Conservation (phyloP, 1,140 invertebrate species). For the Trichoplusia ni region DNA sequence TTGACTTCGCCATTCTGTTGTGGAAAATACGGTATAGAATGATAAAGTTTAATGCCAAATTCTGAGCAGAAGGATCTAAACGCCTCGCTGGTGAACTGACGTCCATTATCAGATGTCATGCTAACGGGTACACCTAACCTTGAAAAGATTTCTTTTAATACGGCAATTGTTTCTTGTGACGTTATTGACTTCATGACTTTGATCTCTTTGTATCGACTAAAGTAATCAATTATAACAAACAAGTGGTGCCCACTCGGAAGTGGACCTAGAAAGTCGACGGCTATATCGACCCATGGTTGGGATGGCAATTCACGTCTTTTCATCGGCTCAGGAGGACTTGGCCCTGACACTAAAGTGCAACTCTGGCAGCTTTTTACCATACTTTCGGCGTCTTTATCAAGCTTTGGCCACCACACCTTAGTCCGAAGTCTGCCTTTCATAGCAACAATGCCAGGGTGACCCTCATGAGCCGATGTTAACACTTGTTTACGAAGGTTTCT, state of each 20-base stretch:
- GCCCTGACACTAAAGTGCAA: slow-evolving; percentile 58
- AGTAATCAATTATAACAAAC: slow-evolving; percentile 28
- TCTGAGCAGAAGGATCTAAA: not conserved
- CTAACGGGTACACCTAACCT: not conserved
- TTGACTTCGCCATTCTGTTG: not conserved
- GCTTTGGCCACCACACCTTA: slow-evolving; percentile 81
- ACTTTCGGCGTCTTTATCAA: slow-evolving; percentile 77
- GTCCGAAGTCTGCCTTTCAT: slow-evolving; percentile 79
- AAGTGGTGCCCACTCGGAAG: slow-evolving; percentile 51
- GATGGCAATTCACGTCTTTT: slow-evolving; percentile 47
- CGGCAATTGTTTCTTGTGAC: not conserved
- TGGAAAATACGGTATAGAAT: not conserved
- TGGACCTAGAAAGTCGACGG: slow-evolving; percentile 55
- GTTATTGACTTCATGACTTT: slow-evolving; percentile 20
- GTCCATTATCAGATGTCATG: slow-evolving; percentile 6
- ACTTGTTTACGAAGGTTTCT: slow-evolving; percentile 30
- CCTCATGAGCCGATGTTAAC: not conserved
- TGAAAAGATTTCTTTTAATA: slow-evolving; percentile 6
- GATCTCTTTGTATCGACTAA: slow-evolving; percentile 22
- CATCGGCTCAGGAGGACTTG: slow-evolving; percentile 35
- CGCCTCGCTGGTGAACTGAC: not conserved
- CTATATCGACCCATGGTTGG: slow-evolving; percentile 58
- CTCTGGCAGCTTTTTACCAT: slow-evolving; percentile 52
- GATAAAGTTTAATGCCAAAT: not conserved
- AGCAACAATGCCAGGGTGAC: not conserved